A percentile compares a stretch with the other conserved stretches of the same genome.
These are phyloP conservation scores for Drosophila dunni DNA, from an alignment of 1,140 invertebrate genomes.

Conservation along the genomic window DNA sequence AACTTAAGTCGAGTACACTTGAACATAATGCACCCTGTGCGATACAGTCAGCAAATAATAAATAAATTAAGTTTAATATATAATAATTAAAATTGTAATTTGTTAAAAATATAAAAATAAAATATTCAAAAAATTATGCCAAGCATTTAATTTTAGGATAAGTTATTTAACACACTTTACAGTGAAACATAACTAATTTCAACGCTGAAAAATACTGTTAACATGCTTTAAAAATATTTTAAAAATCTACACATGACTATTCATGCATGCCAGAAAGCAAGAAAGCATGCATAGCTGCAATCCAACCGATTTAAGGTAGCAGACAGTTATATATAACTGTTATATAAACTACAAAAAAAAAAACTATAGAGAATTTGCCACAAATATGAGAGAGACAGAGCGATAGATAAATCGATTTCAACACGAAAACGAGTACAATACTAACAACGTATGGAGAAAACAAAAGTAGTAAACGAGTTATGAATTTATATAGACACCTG, in stretches of 20 bases:
- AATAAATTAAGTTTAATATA: not conserved
- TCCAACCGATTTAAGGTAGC: not conserved
- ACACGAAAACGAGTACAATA: constrained; percentile 8
- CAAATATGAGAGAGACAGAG: not conserved
- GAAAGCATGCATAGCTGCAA: not conserved
- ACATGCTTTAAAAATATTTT: not conserved
- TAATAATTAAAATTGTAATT: not conserved
- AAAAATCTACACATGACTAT: not conserved
- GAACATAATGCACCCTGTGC: not conserved
- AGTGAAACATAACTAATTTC: too few species aligned
- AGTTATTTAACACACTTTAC: too few species aligned
- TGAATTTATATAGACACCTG: constrained; percentile 59
- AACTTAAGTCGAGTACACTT: too few species aligned
- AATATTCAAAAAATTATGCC: not conserved
- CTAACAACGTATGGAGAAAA: constrained; percentile 12
- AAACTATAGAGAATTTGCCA: not conserved
- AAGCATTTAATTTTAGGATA: not conserved
- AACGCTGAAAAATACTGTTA: too few species aligned
- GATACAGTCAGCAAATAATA: too few species aligned
- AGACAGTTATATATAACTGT: not conserved
- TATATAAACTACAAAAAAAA: not conserved
- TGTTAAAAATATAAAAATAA: not conserved
- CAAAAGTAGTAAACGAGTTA: constrained; percentile 8
- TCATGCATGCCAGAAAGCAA: not conserved
- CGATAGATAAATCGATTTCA: not conserved